A percentile compares a stretch with the other conserved stretches of the same genome.
Conservation (phyloP, 1,140 invertebrate genomes). For the Ptiloglossa arizonensis region DNA sequence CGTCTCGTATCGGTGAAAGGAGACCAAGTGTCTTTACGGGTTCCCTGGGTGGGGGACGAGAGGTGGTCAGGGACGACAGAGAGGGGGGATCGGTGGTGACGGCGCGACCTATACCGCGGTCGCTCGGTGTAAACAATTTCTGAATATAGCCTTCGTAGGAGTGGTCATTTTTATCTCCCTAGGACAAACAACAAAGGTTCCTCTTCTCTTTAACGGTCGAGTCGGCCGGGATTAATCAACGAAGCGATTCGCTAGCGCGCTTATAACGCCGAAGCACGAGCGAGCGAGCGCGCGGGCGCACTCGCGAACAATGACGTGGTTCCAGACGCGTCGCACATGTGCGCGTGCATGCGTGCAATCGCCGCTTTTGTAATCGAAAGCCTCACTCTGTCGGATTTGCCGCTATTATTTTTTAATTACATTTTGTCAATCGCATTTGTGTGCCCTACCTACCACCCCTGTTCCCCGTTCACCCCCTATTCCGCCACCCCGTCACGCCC, state of each 20-base stretch:
- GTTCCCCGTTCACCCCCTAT: too few relatives aligned
- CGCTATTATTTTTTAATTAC: conserved; percentile 66
- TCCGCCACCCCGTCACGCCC: too few relatives aligned
- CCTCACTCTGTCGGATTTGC: conserved; percentile 29
- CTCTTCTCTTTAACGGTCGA: conserved; percentile 23
- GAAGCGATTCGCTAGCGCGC: conserved; percentile 8
- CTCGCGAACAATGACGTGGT: not conserved
- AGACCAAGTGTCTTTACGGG: not conserved
- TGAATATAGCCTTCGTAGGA: conserved; percentile 18
- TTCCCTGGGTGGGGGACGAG: too few relatives aligned
- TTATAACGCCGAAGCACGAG: conserved; percentile 24
- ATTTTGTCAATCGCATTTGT: conserved; percentile 47
- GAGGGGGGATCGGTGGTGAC: not conserved
- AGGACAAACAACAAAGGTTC: not conserved
- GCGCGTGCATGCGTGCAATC: not conserved
- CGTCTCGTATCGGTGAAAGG: not conserved
- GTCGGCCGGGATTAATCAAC: conserved; percentile 21
- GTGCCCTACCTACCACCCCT: not conserved
- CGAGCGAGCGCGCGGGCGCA: conserved; percentile 1
- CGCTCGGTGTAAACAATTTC: conserved; percentile 36
- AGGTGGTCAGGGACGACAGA: too few relatives aligned
- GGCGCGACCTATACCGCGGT: not conserved
- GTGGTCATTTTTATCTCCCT: conserved; percentile 24
- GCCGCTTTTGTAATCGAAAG: conserved; percentile 46
- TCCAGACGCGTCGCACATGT: not conserved